Base-by-base conservation (phyloP, 1,140 invertebrate species). In the Cotesia typhae region DNA sequence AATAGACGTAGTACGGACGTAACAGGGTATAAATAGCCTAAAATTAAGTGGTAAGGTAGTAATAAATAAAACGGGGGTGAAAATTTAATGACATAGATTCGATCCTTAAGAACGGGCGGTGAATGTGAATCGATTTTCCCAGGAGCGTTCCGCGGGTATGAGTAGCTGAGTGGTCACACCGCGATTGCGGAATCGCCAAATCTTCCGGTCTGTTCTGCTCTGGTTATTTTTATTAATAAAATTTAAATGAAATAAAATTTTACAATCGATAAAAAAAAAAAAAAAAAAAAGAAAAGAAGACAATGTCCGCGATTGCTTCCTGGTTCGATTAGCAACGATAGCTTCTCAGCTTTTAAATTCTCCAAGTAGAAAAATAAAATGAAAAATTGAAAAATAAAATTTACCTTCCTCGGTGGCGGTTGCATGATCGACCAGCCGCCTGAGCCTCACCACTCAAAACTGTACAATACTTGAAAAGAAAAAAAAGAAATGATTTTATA, bases 391-490 rank as follows among this genome's bases (percentile, higher is more conserved):
- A 65, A 68, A 71, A 47, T 28, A 36, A n/a, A 38, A 80, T 84
- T 90, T 87, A 92, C 92, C 91, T 92, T 93, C 87, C 92, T 91
- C 82, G 92, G 92, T 75, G 91, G 92, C 76, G 91, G 92, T 88
- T 93, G 92, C 92, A 92, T 92, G 87, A 82, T 89, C 86, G 79
- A 81, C 75, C 70, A 82, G 77, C 78, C 68, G 78, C 76, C 77
- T 76, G 78, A 67, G 65, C 53, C 76, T 79, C 78, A 74, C 79
- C 78, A 76, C 78, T 78, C 67, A 72, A 79, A 74, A 74, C 76
- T 76, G 75, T 78, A 47, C 41, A 47, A 47, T 47, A 47, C 6
- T 47, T 47, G 6, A 47, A 47, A 47, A 47, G 6, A 47, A 28
- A 28, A 28, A 28, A 1, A 28, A 67, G 55, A 52, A 67, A 67